phyloP scores from a whole-genome alignment of 2,888 invertebrate genomes.

The Agonum fuliginosum region DNA sequence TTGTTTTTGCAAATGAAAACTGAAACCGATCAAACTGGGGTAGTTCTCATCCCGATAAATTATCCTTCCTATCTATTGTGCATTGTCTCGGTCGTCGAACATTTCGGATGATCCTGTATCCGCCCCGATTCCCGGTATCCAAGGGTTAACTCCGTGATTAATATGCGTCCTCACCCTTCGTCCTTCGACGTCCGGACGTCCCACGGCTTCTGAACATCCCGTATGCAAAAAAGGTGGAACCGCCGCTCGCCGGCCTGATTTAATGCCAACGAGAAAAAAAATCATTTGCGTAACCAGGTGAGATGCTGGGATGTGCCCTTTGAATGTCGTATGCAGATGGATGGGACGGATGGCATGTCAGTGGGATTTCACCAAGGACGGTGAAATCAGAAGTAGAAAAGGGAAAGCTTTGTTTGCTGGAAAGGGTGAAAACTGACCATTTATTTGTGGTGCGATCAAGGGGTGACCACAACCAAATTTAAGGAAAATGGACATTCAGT shows the following conservation, averaged over 20 bases:
- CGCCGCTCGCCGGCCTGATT: constrained; percentile 11
- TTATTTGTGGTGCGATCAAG: too few species aligned
- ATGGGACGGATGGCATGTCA: too few species aligned
- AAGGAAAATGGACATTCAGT: too few species aligned
- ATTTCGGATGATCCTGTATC: constrained; percentile 38
- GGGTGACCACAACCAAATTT: too few species aligned
- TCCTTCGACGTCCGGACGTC: not conserved
- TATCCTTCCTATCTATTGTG: too few species aligned
- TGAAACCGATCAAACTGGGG: too few species aligned
- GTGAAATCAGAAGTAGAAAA: too few species aligned
- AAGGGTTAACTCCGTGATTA: constrained; percentile 39
- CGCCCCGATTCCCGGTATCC: constrained; percentile 22
- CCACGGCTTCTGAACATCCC: not conserved
- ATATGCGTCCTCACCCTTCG: constrained; percentile 32
- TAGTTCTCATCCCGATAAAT: too few species aligned
- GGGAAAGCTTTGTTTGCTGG: too few species aligned
- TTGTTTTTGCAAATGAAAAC: too few species aligned
- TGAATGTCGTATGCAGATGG: constrained; percentile 27
- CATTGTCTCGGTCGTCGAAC: constrained; percentile 21
- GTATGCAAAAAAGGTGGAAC: constrained; percentile 41
- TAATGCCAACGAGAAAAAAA: constrained; percentile 12
- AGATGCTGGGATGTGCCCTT: constrained; percentile 12
- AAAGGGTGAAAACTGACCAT: too few species aligned
- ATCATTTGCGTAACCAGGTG: constrained; percentile 29
- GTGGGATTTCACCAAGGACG: too few species aligned